Evolutionary conservation across 2,113 vertebrate species (phyloP).

Genomic region (Oenanthe oenanthe): DNA sequence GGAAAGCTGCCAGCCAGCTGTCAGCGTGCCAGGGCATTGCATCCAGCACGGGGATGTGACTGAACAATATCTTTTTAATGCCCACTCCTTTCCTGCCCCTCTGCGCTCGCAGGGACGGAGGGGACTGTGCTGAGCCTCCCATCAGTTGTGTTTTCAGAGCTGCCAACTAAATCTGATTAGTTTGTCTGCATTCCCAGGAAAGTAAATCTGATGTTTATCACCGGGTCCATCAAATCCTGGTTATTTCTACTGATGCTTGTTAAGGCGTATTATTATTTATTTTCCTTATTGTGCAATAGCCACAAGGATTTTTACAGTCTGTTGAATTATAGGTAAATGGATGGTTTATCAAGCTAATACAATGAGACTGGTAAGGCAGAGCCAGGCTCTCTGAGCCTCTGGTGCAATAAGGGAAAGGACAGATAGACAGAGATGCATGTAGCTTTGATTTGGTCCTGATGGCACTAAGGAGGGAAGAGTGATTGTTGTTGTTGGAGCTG

Average conservation of each 20-base stretch:
- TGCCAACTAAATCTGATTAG: constrained; percentile 66
- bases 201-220: constrained; percentile 27
- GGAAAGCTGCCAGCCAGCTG: constrained; percentile 76
- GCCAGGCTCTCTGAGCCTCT: constrained; percentile 7
- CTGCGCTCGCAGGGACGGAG: background rate
- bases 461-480: background rate
- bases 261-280: constrained; percentile 54
- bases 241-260: constrained; percentile 19
- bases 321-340: constrained; percentile 35
- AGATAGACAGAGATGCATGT: constrained; percentile 8
- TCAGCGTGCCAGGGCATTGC: constrained; percentile 12
- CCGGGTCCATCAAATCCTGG: background rate
- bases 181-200: background rate
- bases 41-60: background rate
- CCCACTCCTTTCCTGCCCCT: background rate
- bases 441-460: constrained; percentile 19
- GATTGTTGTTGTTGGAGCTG: background rate
- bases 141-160: constrained; percentile 32
- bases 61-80: background rate
- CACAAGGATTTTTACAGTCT: constrained; percentile 51
- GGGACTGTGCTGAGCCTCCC: background rate
- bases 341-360: constrained; percentile 59
- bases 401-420: constrained; percentile 20
- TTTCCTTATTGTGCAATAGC: constrained; percentile 37
- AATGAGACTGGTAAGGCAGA: constrained; percentile 41